Base-by-base conservation (phyloP, 1,140 invertebrate species). In the Psilanteris sp. region DNA sequence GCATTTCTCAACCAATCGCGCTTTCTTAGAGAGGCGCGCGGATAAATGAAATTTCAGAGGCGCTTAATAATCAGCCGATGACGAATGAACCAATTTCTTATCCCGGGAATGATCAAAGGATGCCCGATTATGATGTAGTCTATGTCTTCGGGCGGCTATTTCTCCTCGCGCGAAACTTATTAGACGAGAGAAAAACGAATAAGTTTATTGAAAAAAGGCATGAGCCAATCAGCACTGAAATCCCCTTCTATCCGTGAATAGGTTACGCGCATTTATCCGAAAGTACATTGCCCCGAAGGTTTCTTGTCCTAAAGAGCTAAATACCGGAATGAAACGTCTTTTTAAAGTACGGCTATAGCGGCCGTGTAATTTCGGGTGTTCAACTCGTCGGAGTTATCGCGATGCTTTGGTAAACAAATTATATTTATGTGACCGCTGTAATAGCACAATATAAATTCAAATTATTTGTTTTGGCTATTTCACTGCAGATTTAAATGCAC, bases 171-270 rank as follows among this genome's bases (percentile, higher is more conserved):
- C 7, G 34, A 32, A 14, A 32, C 59, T 64, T 52, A 52, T 64
- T 50, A 64, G 36, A 41, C 2, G 32, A 34, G 22, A 39, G 34
- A 62, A 29, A 39, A 39, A 48, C 43, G 26, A 50, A 18, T 26
- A 34, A 48, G 29, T 62, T 62, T 31, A 22, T 39, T 11, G 41
- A 44, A 32, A 16, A 44, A 27, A 34, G 43, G 9, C 27, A 22
- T 43, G 32, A 61, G 55, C 57, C 43, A 61, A 61, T 61, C 32
- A 39, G 29, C 18, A 34, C 44, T 48, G 64, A 55, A 57, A 52
- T 24, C 15, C 26, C 43, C 46, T 59, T 43, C 44, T 27, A 50
- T 50, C 22, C 16, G 39, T 41, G 29, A 59, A 46, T 50, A 27
- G 44, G 54, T 57, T 34, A 34, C 41, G 39, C 24, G 16, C 64